These are phyloP conservation scores for Platichthys flesus DNA, from an alignment of 2,113 vertebrate species.

Conservation along the genomic window DNA sequence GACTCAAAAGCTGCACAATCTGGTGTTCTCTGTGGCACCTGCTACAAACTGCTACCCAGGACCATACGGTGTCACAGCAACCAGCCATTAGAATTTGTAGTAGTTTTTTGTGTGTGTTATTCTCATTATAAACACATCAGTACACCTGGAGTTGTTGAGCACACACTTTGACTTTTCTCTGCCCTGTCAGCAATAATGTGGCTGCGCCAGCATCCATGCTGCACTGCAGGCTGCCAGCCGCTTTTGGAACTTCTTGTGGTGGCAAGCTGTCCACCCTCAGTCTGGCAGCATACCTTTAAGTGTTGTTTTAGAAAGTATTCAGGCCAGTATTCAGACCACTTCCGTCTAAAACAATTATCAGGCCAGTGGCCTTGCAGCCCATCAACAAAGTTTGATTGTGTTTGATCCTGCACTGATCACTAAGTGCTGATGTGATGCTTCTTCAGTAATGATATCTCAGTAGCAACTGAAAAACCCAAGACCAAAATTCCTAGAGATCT, in stretches of 20 bases:
- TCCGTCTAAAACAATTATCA: background rate
- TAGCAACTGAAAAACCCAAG: no score
- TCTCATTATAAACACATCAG: background rate
- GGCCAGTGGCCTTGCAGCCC: no score
- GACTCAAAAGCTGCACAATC: conserved; percentile 20
- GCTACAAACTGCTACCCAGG: background rate
- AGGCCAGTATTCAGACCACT: background rate
- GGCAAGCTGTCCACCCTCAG: conserved; percentile 26
- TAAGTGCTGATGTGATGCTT: no score
- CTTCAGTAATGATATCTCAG: no score
- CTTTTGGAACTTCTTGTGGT: conserved; percentile 17
- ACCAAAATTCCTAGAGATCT: no score
- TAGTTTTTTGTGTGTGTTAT: background rate
- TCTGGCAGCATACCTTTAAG: conserved; percentile 8
- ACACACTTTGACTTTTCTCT: conserved; percentile 19
- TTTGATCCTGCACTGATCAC: no score
- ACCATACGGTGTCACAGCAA: conserved; percentile 13
- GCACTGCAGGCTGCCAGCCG: conserved; percentile 29
- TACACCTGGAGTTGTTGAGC: conserved; percentile 38
- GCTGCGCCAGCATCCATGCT: conserved; percentile 29
- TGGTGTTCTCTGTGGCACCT: conserved; percentile 3
- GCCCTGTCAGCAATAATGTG: conserved; percentile 57
- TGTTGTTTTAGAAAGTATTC: background rate
- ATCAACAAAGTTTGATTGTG: no score
- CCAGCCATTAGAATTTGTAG: background rate